These are phyloP conservation scores for Lycodopsis pacificus DNA, from an alignment of 2,797 vertebrate species.

Conservation along the genomic window DNA sequence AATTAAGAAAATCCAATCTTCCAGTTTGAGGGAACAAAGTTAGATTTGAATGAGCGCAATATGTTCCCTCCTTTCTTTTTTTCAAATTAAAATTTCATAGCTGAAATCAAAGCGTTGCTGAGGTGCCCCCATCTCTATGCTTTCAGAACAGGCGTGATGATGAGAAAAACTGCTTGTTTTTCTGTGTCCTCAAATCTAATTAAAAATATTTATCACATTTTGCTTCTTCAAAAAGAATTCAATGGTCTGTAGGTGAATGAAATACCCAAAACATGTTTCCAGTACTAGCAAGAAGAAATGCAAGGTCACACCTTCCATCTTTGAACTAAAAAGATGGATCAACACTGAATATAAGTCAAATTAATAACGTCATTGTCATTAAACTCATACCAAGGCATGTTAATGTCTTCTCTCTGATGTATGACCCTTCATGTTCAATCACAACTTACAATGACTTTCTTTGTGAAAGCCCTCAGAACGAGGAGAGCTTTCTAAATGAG, in stretches of 20 bases:
- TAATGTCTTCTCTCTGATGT: conserved; percentile 61
- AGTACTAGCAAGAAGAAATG: conserved; percentile 8
- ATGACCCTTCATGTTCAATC: conserved; percentile 67
- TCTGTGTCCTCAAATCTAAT: conserved; percentile 65
- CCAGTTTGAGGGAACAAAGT: conserved; percentile 89
- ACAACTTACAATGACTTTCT: conserved; percentile 83
- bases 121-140: conserved; percentile 74
- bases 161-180: conserved; percentile 62
- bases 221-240: conserved; percentile 36
- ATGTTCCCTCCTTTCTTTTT: conserved; percentile 79
- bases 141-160: conserved; percentile 63
- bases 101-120: conserved; percentile 82
- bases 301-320: conserved; percentile 33
- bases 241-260: conserved; percentile 47
- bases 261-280: conserved; percentile 29
- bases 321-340: conserved; percentile 21
- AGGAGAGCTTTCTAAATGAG: conserved; percentile 79
- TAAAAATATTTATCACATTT: conserved; percentile 66
- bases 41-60: conserved; percentile 87
- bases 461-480: conserved; percentile 73
- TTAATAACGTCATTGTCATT: conserved; percentile 30
- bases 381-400: conserved; percentile 52
- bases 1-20: conserved; percentile 92
- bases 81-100: conserved; percentile 85
- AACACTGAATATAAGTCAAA: conserved; percentile 32